A percentile compares a stretch with the other conserved stretches of the same genome.
Evolutionary conservation across 2,888 invertebrate genomes (phyloP).

Genomic region (Thelaira solivaga): DNA sequence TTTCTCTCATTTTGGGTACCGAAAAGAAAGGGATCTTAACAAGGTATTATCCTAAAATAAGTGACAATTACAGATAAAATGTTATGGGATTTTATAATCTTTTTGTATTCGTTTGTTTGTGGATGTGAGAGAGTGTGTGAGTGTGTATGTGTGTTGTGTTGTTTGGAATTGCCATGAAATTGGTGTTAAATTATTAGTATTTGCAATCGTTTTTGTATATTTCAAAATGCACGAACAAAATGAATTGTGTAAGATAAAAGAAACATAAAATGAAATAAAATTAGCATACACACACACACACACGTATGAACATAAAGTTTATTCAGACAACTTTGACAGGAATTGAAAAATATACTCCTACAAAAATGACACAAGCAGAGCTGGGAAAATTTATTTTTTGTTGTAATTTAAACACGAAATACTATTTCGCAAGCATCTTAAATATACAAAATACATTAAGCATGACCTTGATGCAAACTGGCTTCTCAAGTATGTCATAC

Average conservation of each 20-base stretch:
- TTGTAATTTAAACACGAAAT: too few species aligned
- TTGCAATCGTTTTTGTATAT: neutral
- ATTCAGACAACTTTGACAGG: too few species aligned
- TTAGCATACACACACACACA: too few species aligned
- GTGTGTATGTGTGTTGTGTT: too few species aligned
- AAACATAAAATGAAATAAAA: neutral
- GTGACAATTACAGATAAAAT: constrained; percentile 60
- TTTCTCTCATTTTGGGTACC: neutral
- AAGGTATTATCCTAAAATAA: constrained; percentile 62
- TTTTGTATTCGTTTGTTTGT: constrained; percentile 19
- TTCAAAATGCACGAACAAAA: constrained; percentile 18
- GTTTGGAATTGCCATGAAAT: constrained; percentile 50
- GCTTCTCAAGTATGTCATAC: too few species aligned
- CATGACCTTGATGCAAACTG: too few species aligned
- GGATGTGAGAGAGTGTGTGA: neutral
- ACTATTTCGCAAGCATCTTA: too few species aligned
- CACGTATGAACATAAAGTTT: too few species aligned
- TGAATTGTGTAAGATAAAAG: neutral
- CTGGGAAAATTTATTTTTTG: too few species aligned
- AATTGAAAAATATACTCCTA: too few species aligned
- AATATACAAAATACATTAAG: too few species aligned
- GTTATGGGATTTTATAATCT: constrained; percentile 26
- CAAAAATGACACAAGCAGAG: too few species aligned
- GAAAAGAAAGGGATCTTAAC: constrained; percentile 58
- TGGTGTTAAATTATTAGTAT: constrained; percentile 51